phyloP scores from a whole-genome alignment of 2,888 invertebrate genomes.

The Tetrapedia diversipes region DNA sequence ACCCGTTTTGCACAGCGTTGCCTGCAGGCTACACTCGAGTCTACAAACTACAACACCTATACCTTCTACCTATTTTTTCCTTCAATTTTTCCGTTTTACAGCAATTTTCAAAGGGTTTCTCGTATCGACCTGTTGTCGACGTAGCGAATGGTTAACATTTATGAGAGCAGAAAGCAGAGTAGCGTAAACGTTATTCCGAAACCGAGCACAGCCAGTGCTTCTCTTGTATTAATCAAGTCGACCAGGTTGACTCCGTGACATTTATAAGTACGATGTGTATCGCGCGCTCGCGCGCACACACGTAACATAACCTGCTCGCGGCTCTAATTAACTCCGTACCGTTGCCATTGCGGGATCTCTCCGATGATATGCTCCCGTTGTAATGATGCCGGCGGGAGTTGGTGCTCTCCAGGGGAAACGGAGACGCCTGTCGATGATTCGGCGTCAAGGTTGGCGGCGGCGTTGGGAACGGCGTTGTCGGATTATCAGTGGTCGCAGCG shows the following conservation, averaged over 20 bases:
- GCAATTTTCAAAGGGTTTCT: background rate
- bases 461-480: constrained; percentile 84
- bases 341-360: constrained; percentile 77
- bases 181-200: constrained; percentile 41
- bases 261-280: constrained; percentile 52
- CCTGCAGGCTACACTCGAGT: no score
- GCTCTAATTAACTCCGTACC: constrained; percentile 70
- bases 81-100: no score
- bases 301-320: constrained; percentile 41
- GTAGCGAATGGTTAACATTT: constrained; percentile 29
- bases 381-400: constrained; percentile 85
- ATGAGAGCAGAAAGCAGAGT: constrained; percentile 1
- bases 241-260: constrained; percentile 9
- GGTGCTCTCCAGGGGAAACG: constrained; percentile 88
- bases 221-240: constrained; percentile 37
- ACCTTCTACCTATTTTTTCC: no score
- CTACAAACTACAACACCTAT: no score
- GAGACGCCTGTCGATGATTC: constrained; percentile 87
- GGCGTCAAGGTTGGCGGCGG: constrained; percentile 86
- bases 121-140: background rate
- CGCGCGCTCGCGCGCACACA: constrained; percentile 7
- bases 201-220: constrained; percentile 16
- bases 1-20: no score
- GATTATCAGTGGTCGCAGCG: constrained; percentile 84
- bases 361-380: constrained; percentile 76